These are phyloP conservation scores for Melanerpes formicivorus DNA, from an alignment of 2,113 vertebrate genomes.

Conservation along the genomic window DNA sequence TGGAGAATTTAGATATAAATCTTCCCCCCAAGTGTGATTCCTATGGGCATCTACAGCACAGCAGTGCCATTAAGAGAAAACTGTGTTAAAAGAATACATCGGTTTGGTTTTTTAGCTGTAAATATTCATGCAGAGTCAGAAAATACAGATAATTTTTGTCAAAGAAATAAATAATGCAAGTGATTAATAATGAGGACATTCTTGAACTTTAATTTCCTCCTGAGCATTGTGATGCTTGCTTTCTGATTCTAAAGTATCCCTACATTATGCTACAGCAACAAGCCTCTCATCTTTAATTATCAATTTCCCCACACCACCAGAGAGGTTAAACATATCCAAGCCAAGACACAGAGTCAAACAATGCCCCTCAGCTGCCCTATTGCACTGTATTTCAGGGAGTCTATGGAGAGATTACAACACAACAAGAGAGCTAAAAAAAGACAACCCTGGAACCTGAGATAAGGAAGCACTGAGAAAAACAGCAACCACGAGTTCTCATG, in stretches of 20 bases:
- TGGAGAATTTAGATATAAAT: background rate
- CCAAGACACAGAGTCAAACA: background rate
- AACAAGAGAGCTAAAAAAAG: slow-evolving; percentile 56
- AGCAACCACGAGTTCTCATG: slow-evolving; percentile 41
- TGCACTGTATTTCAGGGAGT: background rate
- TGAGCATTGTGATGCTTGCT: background rate
- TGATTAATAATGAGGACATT: slow-evolving; percentile 32
- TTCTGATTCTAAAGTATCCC: slow-evolving; percentile 15
- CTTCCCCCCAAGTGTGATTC: background rate
- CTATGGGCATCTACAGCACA: background rate
- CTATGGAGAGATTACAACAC: slow-evolving; percentile 29
- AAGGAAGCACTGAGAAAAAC: slow-evolving; percentile 64
- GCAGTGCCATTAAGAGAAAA: background rate
- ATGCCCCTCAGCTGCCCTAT: background rate
- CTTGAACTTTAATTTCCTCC: slow-evolving; percentile 60
- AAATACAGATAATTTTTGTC: slow-evolving; percentile 41
- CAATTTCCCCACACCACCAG: background rate
- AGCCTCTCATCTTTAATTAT: slow-evolving; percentile 45
- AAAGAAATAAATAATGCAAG: slow-evolving; percentile 14
- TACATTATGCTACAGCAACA: background rate
- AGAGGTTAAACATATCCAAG: background rate
- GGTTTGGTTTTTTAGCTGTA: background rate
- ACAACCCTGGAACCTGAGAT: slow-evolving; percentile 60
- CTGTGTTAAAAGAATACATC: background rate
- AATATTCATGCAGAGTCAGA: slow-evolving; percentile 4